Evolutionary conservation across 2,888 invertebrate genomes (phyloP), one percentile per base, ranked within the genome.

Genomic region (Caenorhabditis drosophilae): DNA sequence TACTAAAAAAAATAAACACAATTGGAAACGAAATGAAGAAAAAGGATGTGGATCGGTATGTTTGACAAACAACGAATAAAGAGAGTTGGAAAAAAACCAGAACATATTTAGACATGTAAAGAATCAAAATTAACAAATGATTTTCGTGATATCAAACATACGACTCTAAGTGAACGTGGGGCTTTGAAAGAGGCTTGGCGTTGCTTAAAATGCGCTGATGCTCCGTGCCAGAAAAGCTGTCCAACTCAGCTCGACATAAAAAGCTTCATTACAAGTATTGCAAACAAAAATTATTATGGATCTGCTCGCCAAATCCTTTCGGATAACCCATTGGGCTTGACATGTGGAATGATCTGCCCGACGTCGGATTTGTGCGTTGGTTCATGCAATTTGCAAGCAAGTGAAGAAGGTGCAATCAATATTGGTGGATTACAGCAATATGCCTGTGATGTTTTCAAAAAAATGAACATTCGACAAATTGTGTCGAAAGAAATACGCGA

Each of bases 291-390:
- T 85, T 97, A 93, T 84, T 98, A 98, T 87, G 97, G 98, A 22
- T 93, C 97, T 1, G 88, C 88, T 1, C 93, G 93, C 84, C 92
- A 93, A 0, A 98, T 98, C 55, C 89, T 98, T 56, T 95, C 95
- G 0, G 97, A 98, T 84, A 98, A 98, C 85, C 97, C 98, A 0
- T 85, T 97, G 52, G 98, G 94, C 0, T 87, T 95, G 1, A 92
- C 93, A 0, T 94, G 94, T 79, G 94, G 94, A 25, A 98, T 98
- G 97, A 96, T 98, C 22, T 97, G 97, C 77, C 97, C 97, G 2
- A 97, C 97, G 0, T 95, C 94, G 83, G 97, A 98, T 85, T 89
- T 98, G 1, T 98, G 97, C 84, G 96, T 96, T 0, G 97, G 97
- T 0, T 94, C 95, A 0, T 98, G 97, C 85, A 98, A 98, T 27